Evolutionary conservation across 2,888 invertebrate species (phyloP).

Genomic region (Eristalis pertinax): DNA sequence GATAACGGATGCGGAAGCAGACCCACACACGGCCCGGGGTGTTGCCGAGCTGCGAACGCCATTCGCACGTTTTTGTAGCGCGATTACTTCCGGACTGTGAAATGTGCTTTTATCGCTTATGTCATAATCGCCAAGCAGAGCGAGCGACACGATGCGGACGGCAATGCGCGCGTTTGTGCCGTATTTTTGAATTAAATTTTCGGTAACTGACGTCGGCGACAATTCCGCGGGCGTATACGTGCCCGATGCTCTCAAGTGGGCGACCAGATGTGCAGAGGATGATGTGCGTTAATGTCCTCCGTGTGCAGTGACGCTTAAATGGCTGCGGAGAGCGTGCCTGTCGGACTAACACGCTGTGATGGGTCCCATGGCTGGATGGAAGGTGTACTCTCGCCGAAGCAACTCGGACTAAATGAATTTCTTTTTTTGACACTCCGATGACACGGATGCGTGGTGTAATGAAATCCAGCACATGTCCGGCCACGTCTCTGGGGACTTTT

Average conservation of each 20-base stretch:
- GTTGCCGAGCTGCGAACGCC: background rate
- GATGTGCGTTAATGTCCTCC: background rate
- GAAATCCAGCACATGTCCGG: background rate
- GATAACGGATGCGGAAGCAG: slow-evolving; percentile 45
- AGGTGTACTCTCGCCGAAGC: background rate
- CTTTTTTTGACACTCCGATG: background rate
- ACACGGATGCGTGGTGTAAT: background rate
- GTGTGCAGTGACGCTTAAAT: too few relatives aligned
- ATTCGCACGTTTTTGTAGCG: slow-evolving; percentile 32
- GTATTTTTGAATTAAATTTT: background rate
- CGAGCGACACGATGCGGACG: background rate
- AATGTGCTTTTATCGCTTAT: slow-evolving; percentile 5
- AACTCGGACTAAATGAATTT: background rate
- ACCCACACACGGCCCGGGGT: slow-evolving; percentile 29
- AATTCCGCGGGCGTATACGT: background rate
- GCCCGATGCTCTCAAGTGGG: background rate
- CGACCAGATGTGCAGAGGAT: background rate
- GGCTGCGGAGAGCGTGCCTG: background rate
- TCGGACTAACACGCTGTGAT: background rate
- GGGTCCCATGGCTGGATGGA: background rate
- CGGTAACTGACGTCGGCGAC: background rate
- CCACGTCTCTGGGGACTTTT: too few relatives aligned
- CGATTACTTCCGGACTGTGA: slow-evolving; percentile 23
- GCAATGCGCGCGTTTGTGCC: background rate
- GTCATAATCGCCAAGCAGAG: background rate